These are phyloP conservation scores for Drosophila sordidapex DNA, from an alignment of 2,888 invertebrate species.

Conservation along the genomic window DNA sequence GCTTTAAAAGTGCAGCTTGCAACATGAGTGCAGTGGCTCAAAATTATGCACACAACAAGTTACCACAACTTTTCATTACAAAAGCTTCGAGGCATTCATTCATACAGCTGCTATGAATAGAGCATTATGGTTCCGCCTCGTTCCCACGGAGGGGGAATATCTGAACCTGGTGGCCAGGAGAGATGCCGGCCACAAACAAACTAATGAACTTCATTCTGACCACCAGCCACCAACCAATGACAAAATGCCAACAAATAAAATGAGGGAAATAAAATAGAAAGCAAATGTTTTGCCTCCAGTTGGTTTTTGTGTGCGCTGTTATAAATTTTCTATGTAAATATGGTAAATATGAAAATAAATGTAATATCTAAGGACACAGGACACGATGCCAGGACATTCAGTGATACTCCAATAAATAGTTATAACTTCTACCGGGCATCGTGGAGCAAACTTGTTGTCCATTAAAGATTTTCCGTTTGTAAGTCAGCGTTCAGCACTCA, in stretches of 20 bases:
- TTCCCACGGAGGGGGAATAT: slow-evolving; percentile 9
- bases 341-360: slow-evolving; percentile 64
- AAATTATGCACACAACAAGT: slow-evolving; percentile 53
- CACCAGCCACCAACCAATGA: slow-evolving; percentile 32
- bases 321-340: slow-evolving; percentile 58
- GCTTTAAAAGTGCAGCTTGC: slow-evolving; percentile 44
- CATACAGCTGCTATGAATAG: slow-evolving; percentile 32
- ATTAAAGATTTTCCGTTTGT: slow-evolving; percentile 38
- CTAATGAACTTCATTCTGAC: slow-evolving; percentile 71
- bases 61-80: slow-evolving; percentile 70
- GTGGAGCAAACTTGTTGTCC: slow-evolving; percentile 30
- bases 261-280: slow-evolving; percentile 1
- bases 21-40: slow-evolving; percentile 33
- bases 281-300: slow-evolving; percentile 29
- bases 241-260: slow-evolving; percentile 34
- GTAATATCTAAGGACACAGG: slow-evolving; percentile 40
- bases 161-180: slow-evolving; percentile 23
- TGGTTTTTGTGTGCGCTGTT: slow-evolving; percentile 12
- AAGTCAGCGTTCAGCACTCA: slow-evolving; percentile 60
- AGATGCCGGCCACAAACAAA: slow-evolving; percentile 43
- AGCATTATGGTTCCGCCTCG: background rate
- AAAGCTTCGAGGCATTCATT: slow-evolving; percentile 51
- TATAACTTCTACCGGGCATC: background rate
- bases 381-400: slow-evolving; percentile 12
- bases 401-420: slow-evolving; percentile 19